These are phyloP conservation scores for Tragelaphus imberbis DNA, from an alignment of 2,113 vertebrate genomes.

Conservation along the genomic window DNA sequence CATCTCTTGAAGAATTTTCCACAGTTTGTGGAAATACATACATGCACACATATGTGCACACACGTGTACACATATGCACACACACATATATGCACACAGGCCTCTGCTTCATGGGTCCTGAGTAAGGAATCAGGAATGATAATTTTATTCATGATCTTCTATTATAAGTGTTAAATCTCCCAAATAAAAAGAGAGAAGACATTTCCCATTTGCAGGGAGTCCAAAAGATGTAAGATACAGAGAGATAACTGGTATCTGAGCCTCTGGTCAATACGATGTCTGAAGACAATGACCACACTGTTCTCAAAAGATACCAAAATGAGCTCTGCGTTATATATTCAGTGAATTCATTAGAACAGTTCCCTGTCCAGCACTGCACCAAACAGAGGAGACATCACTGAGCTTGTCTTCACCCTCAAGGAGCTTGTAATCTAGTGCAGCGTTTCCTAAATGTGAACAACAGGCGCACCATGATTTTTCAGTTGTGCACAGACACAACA, in stretches of 20 bases:
- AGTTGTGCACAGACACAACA: background rate
- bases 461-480: background rate
- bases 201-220: background rate
- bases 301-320: background rate
- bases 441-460: background rate
- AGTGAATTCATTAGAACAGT: background rate
- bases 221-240: background rate
- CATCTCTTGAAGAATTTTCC: background rate
- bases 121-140: background rate
- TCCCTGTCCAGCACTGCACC: too few species aligned
- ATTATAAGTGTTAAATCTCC: background rate
- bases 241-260: background rate
- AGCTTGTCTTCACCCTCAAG: background rate
- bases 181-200: background rate
- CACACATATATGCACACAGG: background rate
- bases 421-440: background rate
- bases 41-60: background rate
- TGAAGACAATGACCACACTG: background rate
- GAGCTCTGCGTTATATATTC: background rate
- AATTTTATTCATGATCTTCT: background rate
- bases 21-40: background rate
- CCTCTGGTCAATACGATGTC: background rate
- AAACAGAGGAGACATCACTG: background rate
- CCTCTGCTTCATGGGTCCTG: background rate
- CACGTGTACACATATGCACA: fast-evolving